These are phyloP conservation scores for Laspeyria flexula DNA, from an alignment of 2,888 invertebrate species.

Conservation along the genomic window DNA sequence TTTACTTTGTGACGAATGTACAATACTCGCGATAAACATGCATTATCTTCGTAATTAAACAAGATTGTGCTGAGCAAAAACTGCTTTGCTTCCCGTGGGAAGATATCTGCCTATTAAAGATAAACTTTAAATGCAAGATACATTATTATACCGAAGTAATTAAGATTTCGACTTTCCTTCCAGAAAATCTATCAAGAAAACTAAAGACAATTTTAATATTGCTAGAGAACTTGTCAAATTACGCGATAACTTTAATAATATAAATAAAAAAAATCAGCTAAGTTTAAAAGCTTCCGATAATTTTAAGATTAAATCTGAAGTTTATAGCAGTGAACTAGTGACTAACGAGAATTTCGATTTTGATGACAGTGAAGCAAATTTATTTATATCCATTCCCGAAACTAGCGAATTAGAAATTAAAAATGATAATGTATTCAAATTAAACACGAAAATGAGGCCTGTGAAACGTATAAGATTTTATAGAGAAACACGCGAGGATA, in stretches of 20 bases:
- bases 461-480: conserved; percentile 26
- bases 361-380: conserved; percentile 47
- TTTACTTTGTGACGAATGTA: no score
- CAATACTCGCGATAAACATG: no score
- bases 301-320: conserved; percentile 42
- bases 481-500: conserved; percentile 31
- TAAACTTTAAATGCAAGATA: no score
- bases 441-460: conserved; percentile 50
- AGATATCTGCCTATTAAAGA: no score
- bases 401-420: conserved; percentile 56
- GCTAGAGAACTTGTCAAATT: conserved; percentile 68
- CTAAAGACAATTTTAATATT: conserved; percentile 54
- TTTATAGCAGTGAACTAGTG: conserved; percentile 36
- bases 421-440: conserved; percentile 62
- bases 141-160: no score
- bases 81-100: no score
- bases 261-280: conserved; percentile 64
- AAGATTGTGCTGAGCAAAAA: no score
- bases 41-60: no score
- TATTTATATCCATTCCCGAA: conserved; percentile 49
- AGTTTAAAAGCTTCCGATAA: conserved; percentile 53
- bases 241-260: conserved; percentile 60
- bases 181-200: conserved; percentile 58
- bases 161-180: no score
- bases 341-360: conserved; percentile 44